Percentiles rank a stretch among this genome's conserved stretches.
Evolutionary conservation across 2,797 vertebrate genomes (phyloP).

Genomic region (Sternarchorhynchus goeldii): DNA sequence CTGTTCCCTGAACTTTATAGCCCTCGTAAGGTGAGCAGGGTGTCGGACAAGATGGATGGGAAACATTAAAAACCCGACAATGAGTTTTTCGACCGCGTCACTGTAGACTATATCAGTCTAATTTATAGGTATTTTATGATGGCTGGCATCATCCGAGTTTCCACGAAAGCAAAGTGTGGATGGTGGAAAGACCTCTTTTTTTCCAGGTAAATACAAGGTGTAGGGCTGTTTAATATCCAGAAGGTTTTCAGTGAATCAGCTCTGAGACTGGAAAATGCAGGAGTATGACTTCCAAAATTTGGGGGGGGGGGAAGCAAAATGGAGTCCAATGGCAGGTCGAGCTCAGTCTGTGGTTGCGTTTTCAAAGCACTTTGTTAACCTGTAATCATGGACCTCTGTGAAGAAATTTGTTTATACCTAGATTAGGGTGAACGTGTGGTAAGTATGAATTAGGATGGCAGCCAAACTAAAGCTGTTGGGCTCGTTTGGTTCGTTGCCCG

Average conservation of each 20-base stretch:
- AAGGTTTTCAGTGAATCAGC: no score
- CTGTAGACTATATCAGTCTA: not conserved
- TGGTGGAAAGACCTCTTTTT: not conserved
- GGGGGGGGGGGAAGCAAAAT: no score
- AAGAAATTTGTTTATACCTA: not conserved
- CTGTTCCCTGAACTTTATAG: not conserved
- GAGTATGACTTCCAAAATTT: no score
- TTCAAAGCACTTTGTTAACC: not conserved
- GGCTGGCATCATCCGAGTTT: not conserved
- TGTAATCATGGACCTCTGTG: not conserved
- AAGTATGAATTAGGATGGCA: not conserved
- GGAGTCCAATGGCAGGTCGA: no score
- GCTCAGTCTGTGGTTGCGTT: not conserved
- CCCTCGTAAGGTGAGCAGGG: not conserved
- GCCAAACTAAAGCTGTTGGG: not conserved
- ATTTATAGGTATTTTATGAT: not conserved
- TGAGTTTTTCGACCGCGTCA: not conserved
- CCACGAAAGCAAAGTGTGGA: not conserved
- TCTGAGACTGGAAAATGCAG: no score
- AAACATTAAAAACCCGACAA: not conserved
- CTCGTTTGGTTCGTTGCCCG: no score
- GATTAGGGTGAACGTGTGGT: not conserved
- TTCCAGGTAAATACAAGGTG: no score
- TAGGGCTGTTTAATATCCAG: no score
- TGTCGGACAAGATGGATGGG: not conserved